Conservation (phyloP, 2,888 invertebrate genomes). For the Lepidocyrtinus sp. region DNA sequence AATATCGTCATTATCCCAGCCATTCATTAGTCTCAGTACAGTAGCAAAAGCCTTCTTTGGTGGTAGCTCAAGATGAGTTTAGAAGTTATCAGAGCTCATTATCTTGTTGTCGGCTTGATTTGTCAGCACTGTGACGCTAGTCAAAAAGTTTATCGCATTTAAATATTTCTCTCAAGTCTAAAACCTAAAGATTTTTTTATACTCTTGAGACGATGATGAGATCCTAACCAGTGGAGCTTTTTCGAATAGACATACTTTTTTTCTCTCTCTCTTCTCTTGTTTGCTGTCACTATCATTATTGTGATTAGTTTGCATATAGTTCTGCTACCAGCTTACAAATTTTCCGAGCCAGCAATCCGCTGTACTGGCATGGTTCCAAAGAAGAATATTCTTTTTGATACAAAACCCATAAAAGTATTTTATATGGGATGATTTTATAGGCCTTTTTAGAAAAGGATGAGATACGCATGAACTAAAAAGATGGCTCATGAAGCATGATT, state of each 20-base stretch:
- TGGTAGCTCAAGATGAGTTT: background rate
- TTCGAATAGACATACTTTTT: too few relatives aligned
- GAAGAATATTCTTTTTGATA: slow-evolving; percentile 1
- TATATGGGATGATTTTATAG: slow-evolving; percentile 1
- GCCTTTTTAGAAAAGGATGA: background rate
- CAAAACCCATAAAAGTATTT: slow-evolving; percentile 7
- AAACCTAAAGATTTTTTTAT: too few relatives aligned
- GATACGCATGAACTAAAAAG: slow-evolving; percentile 23
- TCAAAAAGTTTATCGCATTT: slow-evolving; percentile 43
- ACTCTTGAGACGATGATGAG: too few relatives aligned
- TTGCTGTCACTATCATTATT: slow-evolving; percentile 13
- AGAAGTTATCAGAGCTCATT: slow-evolving; percentile 59
- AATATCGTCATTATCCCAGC: background rate
- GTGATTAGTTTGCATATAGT: slow-evolving; percentile 7
- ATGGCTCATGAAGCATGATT: slow-evolving; percentile 60
- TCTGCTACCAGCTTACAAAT: slow-evolving; percentile 5
- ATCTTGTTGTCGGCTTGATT: slow-evolving; percentile 62
- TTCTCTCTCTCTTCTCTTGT: too few relatives aligned
- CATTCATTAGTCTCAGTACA: background rate
- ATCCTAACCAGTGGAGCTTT: too few relatives aligned
- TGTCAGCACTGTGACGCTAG: slow-evolving; percentile 59
- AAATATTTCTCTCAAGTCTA: too few relatives aligned
- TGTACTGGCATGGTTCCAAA: background rate
- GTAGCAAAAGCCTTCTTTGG: slow-evolving; percentile 1
- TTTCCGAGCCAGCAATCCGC: too few relatives aligned